Evolutionary conservation across 1,140 invertebrate genomes (phyloP).

Genomic region (Temnothorax curvispinosus): DNA sequence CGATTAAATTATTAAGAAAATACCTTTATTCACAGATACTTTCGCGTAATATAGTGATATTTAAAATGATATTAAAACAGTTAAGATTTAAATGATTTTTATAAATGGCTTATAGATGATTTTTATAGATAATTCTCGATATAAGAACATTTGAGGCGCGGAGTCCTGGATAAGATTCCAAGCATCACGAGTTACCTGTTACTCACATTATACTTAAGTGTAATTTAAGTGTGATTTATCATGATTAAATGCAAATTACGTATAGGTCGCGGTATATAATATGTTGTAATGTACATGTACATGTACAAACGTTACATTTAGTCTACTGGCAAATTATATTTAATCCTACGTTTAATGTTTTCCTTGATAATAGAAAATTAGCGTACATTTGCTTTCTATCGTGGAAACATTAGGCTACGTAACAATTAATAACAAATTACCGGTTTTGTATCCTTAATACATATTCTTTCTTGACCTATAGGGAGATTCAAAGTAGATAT

Average conservation of each 20-base stretch:
- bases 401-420: background rate
- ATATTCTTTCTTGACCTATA: background rate
- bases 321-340: constrained; percentile 15
- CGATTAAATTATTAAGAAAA: background rate
- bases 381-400: background rate
- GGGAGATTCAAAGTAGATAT: background rate
- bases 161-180: background rate
- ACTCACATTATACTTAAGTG: constrained; percentile 23
- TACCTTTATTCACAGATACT: background rate
- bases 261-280: constrained; percentile 2
- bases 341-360: background rate
- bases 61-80: background rate
- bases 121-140: background rate
- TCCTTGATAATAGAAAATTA: background rate
- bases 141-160: constrained; percentile 8
- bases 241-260: constrained; percentile 26
- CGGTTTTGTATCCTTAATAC: background rate
- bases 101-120: background rate
- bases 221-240: constrained; percentile 32
- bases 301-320: constrained; percentile 23
- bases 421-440: background rate
- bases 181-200: background rate
- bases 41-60: background rate
- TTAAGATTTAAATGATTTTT: background rate
- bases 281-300: constrained; percentile 20